Evolutionary conservation across 2,113 vertebrate genomes (phyloP), one percentile per base, ranked within the genome.

Genomic region (Ageneiosus marmoratus): DNA sequence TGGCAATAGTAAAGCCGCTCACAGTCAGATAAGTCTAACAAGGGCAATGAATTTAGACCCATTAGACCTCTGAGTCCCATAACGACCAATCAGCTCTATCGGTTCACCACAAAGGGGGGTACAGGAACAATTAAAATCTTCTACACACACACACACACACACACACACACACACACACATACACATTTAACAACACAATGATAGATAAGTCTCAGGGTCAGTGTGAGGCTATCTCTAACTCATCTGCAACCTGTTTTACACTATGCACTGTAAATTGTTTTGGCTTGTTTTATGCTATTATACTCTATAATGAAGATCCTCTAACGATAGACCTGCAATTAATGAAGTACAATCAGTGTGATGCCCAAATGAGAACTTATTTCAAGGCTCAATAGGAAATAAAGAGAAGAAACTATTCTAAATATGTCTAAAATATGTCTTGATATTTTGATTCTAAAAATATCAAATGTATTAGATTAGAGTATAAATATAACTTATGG

Each of bases 11-110:
- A 37, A 44, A 62, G 44, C 22, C 44, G 6, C 70, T 48, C 44
- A 88, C 89, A 34, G 90, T 92, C 91, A 92, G 92, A 92, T 90
- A 77, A 79, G 55, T 89, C 90, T 93, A 94, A 94, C 94, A 94
- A 93, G 93, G 92, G 92, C 92, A 92, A 92, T 92, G 91, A 88
- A 92, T 94, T 92, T 93, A 91, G 90, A 94, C 92, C 91, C 91
- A 80, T 78, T 74, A 91, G 93, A 91, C 89, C 51, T 86, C 76
- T 85, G 87, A 87, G 85, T 89, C 92, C 91, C 91, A 94, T 93
- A 92, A 85, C 81, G 84, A 87, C 89, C 91, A 88, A 93, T 94
- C 92, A 93, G 89, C 88, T 87, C 91, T 90, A 86, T 91, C 87
- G 90, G 92, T 91, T 90, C 87, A 87, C 90, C 90, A 82, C 83